A percentile compares a stretch with the other conserved stretches of the same genome.
phyloP scores from a whole-genome alignment of 2,113 vertebrate species.

The Leuciscus idus region DNA sequence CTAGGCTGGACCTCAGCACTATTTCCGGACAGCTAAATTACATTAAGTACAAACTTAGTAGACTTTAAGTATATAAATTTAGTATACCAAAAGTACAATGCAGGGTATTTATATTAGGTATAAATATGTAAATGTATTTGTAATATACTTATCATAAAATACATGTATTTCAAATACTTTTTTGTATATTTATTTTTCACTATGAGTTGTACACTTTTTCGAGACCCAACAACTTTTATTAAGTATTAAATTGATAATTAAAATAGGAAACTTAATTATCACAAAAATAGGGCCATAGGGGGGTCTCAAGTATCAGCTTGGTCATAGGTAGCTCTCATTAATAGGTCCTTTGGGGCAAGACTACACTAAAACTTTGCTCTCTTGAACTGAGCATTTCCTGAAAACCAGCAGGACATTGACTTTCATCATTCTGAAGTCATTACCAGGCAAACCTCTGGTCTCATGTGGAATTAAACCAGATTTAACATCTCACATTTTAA shows the following conservation, averaged over 20 bases:
- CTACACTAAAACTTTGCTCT: conserved; percentile 1
- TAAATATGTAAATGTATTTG: too few species aligned
- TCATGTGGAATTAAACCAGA: conserved; percentile 20
- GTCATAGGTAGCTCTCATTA: conserved; percentile 35
- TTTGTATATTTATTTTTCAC: too few species aligned
- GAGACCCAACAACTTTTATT: not conserved
- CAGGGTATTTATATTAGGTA: too few species aligned
- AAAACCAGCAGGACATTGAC: conserved; percentile 22
- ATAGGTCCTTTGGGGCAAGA: conserved; percentile 31
- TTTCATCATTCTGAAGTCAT: conserved; percentile 40
- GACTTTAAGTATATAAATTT: too few species aligned
- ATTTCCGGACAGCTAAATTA: too few species aligned
- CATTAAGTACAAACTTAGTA: too few species aligned
- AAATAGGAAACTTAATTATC: conserved; percentile 35
- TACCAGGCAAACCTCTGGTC: conserved; percentile 6
- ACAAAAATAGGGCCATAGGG: conserved; percentile 34
- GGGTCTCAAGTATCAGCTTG: conserved; percentile 24
- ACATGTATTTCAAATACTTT: too few species aligned
- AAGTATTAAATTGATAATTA: not conserved
- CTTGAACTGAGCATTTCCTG: not conserved
- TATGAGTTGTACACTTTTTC: not conserved
- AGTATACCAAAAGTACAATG: too few species aligned
- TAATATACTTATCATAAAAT: too few species aligned
- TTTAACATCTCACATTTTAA: conserved; percentile 29
- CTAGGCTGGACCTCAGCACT: too few species aligned